Conservation (phyloP, 1,140 invertebrate genomes). For the Plutomurus gul region DNA sequence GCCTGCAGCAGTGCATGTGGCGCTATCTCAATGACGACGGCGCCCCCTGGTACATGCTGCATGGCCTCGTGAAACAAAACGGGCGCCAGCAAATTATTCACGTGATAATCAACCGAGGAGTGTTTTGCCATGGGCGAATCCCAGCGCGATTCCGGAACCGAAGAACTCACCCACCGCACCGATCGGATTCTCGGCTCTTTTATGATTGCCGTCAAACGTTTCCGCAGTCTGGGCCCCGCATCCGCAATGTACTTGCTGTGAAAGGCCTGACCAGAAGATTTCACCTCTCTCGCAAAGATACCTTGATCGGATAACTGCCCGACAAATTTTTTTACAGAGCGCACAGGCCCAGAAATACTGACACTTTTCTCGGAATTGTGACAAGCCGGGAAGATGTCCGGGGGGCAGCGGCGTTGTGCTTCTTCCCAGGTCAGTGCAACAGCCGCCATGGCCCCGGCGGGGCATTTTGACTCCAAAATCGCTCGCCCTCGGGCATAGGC, state of each 20-base stretch:
- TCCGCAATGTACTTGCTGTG: constrained; percentile 65
- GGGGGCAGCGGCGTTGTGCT: constrained; percentile 71
- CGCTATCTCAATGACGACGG: constrained; percentile 79
- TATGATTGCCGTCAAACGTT: constrained; percentile 62
- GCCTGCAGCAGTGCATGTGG: constrained; percentile 77
- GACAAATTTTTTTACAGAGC: constrained; percentile 67
- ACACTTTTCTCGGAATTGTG: constrained; percentile 36
- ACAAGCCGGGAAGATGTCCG: constrained; percentile 58
- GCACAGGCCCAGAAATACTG: constrained; percentile 79
- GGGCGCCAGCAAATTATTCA: constrained; percentile 65
- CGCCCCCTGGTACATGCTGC: constrained; percentile 74
- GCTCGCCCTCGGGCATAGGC: constrained; percentile 70
- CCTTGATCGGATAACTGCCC: background rate
- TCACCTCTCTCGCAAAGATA: constrained; percentile 29
- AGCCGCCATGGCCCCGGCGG: constrained; percentile 65
- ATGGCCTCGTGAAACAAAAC: constrained; percentile 86
- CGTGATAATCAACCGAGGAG: constrained; percentile 90
- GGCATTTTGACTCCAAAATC: constrained; percentile 62
- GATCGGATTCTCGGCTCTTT: constrained; percentile 74
- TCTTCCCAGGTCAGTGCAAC: constrained; percentile 84
- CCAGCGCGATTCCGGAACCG: constrained; percentile 84
- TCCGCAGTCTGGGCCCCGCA: background rate
- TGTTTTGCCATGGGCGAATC: constrained; percentile 72
- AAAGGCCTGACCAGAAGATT: constrained; percentile 7
- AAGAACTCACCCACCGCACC: constrained; percentile 85